These are phyloP conservation scores for Pangasius krempfi DNA, from an alignment of 2,797 vertebrate genomes.

Conservation along the genomic window DNA sequence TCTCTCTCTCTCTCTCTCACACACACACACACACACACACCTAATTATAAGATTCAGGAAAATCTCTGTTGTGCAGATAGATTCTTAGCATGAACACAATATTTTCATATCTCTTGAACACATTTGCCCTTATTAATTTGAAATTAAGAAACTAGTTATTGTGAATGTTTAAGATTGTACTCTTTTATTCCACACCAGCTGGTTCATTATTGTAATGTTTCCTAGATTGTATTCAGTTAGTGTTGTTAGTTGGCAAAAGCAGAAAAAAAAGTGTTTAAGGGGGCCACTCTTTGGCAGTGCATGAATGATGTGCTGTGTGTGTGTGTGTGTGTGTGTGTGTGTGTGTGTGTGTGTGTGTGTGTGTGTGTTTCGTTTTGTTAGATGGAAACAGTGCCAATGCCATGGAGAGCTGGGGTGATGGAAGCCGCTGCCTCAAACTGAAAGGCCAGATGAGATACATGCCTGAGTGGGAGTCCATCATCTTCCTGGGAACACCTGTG, in stretches of 20 bases:
- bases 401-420: slow-evolving; percentile 76
- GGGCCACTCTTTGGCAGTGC: not conserved
- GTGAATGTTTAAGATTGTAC: not conserved
- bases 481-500: slow-evolving; percentile 78
- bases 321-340: not conserved
- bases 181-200: not conserved
- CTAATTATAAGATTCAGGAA: not conserved
- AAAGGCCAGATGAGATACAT: slow-evolving; percentile 82
- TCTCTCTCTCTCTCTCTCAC: not conserved
- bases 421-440: slow-evolving; percentile 75
- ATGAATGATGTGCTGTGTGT: not conserved
- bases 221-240: not conserved
- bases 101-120: not conserved
- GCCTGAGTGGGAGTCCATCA: slow-evolving; percentile 81
- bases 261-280: not conserved
- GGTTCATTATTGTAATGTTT: not conserved
- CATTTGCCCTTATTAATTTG: not conserved
- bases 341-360: slow-evolving; percentile 13
- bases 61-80: not conserved
- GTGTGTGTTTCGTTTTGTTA: slow-evolving; percentile 47
- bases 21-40: not conserved
- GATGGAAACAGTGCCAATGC: slow-evolving; percentile 75
- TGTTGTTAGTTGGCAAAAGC: not conserved
- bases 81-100: not conserved
- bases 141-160: not conserved